Evolutionary conservation across 2,888 invertebrate genomes (phyloP).

Genomic region (Ochropleura leucogaster): DNA sequence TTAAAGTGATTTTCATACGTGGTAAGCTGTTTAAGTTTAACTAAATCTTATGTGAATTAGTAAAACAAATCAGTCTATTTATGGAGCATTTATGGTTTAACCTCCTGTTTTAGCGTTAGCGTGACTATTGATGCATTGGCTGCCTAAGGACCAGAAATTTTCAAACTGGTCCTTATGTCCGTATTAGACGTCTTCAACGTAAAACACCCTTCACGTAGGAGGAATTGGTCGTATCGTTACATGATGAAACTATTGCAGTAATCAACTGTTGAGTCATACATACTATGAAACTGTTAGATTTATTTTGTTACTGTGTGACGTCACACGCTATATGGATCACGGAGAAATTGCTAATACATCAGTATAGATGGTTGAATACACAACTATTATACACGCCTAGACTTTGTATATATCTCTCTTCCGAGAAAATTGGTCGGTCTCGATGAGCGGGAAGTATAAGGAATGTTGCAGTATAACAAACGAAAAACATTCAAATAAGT

Average conservation of each 20-base stretch:
- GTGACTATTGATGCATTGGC: not conserved
- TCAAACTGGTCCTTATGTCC: constrained; percentile 10
- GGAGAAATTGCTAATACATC: constrained; percentile 48
- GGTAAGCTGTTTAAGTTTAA: not conserved
- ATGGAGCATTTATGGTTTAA: not conserved
- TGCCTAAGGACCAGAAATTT: constrained; percentile 21
- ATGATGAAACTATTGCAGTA: constrained; percentile 45
- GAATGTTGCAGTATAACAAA: constrained; percentile 14
- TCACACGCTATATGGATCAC: constrained; percentile 54
- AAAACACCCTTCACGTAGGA: not conserved
- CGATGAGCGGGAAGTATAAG: not conserved
- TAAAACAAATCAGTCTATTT: not conserved
- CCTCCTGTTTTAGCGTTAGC: not conserved
- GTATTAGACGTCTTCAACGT: not conserved
- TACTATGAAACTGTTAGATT: constrained; percentile 56
- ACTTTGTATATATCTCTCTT: constrained; percentile 17
- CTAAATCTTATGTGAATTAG: not conserved
- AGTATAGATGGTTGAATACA: constrained; percentile 23
- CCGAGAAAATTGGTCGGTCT: constrained; percentile 10
- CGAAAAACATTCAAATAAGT: constrained; percentile 11
- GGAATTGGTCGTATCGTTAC: constrained; percentile 23
- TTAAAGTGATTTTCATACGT: not conserved
- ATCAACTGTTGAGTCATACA: constrained; percentile 49
- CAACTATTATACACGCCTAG: constrained; percentile 3
- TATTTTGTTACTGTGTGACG: constrained; percentile 63